Conservation (phyloP, 2,113 vertebrate genomes). For the Hyaena hyaena region DNA sequence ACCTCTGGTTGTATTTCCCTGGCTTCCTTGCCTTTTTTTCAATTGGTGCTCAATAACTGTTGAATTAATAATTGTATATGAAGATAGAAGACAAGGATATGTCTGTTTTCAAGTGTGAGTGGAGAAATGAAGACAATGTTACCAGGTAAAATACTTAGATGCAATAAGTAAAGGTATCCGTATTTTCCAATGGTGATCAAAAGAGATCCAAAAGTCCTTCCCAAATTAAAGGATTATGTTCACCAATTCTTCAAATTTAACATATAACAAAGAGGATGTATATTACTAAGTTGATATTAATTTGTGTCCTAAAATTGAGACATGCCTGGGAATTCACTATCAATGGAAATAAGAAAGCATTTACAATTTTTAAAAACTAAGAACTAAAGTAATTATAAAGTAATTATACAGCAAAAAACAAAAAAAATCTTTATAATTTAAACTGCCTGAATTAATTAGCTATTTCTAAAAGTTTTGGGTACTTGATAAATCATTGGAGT, state of each 20-base stretch:
- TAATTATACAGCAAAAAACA: neutral
- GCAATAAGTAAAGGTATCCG: rapidly evolving
- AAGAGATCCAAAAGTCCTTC: neutral
- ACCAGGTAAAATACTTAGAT: neutral
- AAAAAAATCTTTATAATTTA: neutral
- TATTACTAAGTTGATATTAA: neutral
- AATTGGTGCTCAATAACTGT: neutral
- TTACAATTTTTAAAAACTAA: neutral
- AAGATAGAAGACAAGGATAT: neutral
- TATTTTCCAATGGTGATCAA: neutral
- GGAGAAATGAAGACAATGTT: neutral
- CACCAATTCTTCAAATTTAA: neutral
- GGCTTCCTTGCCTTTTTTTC: neutral
- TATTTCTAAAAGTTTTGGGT: neutral
- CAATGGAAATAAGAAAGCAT: neutral
- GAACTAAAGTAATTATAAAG: conserved; percentile 28
- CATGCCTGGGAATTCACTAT: neutral
- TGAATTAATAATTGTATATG: neutral
- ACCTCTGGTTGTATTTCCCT: neutral
- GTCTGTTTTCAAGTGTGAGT: neutral
- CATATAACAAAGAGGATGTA: neutral
- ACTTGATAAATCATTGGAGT: neutral
- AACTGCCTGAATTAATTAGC: neutral
- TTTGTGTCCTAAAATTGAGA: neutral
- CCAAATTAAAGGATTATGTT: neutral